Base-by-base conservation (phyloP, 2,888 invertebrate genomes). In the Dynastes grantii region DNA sequence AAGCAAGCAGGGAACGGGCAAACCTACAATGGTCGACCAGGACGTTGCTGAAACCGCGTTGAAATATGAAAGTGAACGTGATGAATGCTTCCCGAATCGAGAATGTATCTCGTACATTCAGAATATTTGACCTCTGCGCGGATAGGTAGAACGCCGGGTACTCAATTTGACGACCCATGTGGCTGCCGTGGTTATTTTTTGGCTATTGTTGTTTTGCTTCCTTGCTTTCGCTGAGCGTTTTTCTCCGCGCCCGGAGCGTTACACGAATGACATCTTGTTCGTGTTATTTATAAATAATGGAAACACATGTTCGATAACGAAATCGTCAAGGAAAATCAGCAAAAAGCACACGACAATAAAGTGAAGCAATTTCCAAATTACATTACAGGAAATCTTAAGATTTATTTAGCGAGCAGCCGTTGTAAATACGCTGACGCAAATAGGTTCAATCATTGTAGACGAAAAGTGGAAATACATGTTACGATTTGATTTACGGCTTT, bases 11-110 rank as follows among this genome's bases (percentile, higher is more conserved):
- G 13, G 76, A 22, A 65, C 53, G 22, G n/a, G 73, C 49, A 73
- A 65, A 40, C 63, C 53, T 51, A 29, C 55, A 37, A 64, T 51
- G 27, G 53, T 53, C 73, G 29, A 58, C 55, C 65, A 65, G 64
- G 45, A 67, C 67, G 67, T 32, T 55, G 55, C 55, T 76, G 65
- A 65, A 67, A 76, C 76, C 65, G 53, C 65, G 67, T 67, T 68
- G 76, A 68, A 76, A 76, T 76, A 68, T 76, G 76, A 76, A 76
- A 76, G 67, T 76, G 76, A 76, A 76, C 58, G 76, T 76, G 76
- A 76, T 67, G 65, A 76, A 61, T 76, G 68, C 65, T 61, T 27
- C 9, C 22, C 58, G 61, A 58, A 61, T 73, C 40, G 45, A 73
- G 73, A 73, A 73, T 61, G 61, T 73, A 73, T 73, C 71, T 37